Evolutionary conservation across 2,797 vertebrate species (phyloP), one percentile per base, ranked within the genome.

Genomic region (Chelmon rostratus): DNA sequence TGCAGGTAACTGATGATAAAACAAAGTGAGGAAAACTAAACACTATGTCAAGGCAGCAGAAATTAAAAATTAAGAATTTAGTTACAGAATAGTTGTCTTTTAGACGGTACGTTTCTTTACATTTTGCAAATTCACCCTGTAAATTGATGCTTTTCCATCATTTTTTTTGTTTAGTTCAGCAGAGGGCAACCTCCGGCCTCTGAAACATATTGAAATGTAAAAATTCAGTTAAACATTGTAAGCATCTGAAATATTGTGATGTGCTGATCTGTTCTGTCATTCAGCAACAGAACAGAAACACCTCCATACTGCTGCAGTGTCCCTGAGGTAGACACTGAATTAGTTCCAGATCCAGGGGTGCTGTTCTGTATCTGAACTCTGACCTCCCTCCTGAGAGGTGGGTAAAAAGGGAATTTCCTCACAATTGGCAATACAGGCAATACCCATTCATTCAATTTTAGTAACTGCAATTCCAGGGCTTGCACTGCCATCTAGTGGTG

Each of bases 401-500:
- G 37, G 47, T 8, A 53, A 63, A 70, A 58, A 18, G 72, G 82
- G 78, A 68, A 79, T 80, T 89, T 76, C 78, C 81, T 19, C 5
- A 3, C 4, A 33, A 33, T 35, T 66, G 31, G 33, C 18, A 37
- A 42, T 3, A 84, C 54, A 86, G 66, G 15, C n/a, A n/a, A 61
- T 59, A n/a, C 53, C 68, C 52, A 72, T 82, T 78, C 68, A 73
- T 79, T 79, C 25, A 54, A 7, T 2, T 13, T 40, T 0, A 9
- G 25, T 10, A 18, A 46, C 7, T 15, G 7, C n/a, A 44, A 83
- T 80, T 57, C 3, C 2, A 80, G 6, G 50, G 78, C 64, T 72
- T 90, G 46, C 38, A 82, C 68, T 87, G 82, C 80, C 91, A 92
- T 85, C 94, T 81, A 89, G 89, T 88, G 95, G 92, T 46, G 8